Evolutionary conservation across 2,113 vertebrate genomes (phyloP).

Genomic region (Rostratula benghalensis): DNA sequence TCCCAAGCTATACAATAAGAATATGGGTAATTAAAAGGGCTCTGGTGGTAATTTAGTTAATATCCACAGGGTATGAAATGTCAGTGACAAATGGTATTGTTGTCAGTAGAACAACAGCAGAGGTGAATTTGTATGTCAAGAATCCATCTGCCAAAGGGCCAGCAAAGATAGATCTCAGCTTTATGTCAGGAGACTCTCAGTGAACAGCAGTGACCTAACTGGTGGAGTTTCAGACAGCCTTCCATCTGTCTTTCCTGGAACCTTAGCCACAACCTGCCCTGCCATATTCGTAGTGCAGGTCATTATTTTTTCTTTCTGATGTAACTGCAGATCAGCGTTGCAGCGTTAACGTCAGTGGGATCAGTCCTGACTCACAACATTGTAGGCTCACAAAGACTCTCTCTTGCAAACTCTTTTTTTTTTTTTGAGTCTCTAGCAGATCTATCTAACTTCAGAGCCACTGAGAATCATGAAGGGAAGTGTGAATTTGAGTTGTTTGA

Average conservation of each 20-base stretch:
- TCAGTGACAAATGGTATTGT: neutral
- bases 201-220: neutral
- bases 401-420: neutral
- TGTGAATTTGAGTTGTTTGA: neutral
- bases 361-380: neutral
- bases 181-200: neutral
- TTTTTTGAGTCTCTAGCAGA: fast-evolving
- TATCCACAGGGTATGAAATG: neutral
- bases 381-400: neutral
- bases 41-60: neutral
- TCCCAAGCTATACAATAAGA: neutral
- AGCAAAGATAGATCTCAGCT: neutral
- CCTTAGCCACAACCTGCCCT: neutral
- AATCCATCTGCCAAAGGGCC: neutral
- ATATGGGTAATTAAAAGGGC: neutral
- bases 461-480: neutral
- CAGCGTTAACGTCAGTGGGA: neutral
- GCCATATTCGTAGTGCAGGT: neutral
- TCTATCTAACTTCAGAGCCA: neutral
- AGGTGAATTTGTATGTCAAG: neutral
- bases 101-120: neutral
- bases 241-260: neutral
- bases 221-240: neutral
- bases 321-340: neutral
- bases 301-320: neutral